Conservation (phyloP, 1,140 invertebrate genomes). For the Tribolium castaneum region DNA sequence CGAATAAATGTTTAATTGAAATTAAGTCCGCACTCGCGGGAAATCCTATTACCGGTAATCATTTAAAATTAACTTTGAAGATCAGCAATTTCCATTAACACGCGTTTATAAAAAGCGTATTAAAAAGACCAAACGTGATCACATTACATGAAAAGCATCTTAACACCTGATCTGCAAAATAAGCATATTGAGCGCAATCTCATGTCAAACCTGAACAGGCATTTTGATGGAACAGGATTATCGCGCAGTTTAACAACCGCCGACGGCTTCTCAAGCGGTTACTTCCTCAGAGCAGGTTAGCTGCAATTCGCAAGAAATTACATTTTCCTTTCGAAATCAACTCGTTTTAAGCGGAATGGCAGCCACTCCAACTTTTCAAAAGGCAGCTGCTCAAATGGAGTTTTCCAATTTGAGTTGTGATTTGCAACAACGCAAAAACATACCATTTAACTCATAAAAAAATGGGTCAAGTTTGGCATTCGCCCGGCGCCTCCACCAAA, state of each 20-base stretch:
- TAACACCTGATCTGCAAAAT: slow-evolving; percentile 37
- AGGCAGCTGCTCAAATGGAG: background rate
- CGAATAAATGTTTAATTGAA: background rate
- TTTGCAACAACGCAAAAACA: no score
- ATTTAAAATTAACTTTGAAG: background rate
- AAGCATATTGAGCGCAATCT: slow-evolving; percentile 40
- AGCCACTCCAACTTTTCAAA: background rate
- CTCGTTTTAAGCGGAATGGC: background rate
- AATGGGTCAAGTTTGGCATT: no score
- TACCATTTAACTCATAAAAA: no score
- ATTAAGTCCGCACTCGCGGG: background rate
- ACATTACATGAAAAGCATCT: slow-evolving; percentile 38
- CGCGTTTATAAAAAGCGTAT: background rate
- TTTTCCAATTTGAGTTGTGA: background rate
- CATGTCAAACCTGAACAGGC: slow-evolving; percentile 30
- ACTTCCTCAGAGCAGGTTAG: slow-evolving; percentile 17
- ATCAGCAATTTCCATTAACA: background rate
- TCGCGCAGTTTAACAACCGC: slow-evolving; percentile 24
- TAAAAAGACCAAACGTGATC: background rate
- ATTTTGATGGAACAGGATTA: slow-evolving; percentile 30
- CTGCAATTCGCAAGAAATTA: slow-evolving; percentile 16
- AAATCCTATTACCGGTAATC: background rate
- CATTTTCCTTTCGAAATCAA: background rate
- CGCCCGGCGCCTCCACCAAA: no score
- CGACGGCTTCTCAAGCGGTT: slow-evolving; percentile 11